Base-by-base conservation (phyloP, 53 echinoderm and acorn worm genomes). In the Echinarachnius parma region DNA sequence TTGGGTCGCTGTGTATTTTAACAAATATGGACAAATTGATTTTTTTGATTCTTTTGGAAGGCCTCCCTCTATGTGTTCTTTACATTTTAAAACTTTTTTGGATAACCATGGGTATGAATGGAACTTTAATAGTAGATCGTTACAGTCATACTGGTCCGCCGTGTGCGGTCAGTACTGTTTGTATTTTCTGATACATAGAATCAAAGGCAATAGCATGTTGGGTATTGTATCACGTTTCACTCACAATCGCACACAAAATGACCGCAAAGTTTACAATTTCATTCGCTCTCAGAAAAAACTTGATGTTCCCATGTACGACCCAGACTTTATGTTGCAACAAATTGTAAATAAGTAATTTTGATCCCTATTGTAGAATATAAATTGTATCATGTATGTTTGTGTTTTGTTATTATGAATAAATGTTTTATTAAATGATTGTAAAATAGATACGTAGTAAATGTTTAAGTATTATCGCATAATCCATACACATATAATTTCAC, bases 151-250 rank as follows among this genome's bases (percentile, higher is more conserved):
- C 22, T 65, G 65, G 65, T 65, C 65, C 5, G 30, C 65, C 4
- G 65, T 65, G 20, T 65, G 45, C 8, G 65, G 65, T 1, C 65
- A 65, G 16, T 65, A 65, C 21, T 45, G 65, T 46, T 28, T 65
- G 30, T 65, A 65, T 65, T 65, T n/a, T 65, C 16, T 65, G n/a
- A 46, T 65, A 15, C 28, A 31, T 27, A 65, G 65, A 8, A 46
- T 65, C 27, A 46, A 13, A 29, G 65, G 65, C 3, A 26, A 65
- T 46, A 65, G 29, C 65, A 65, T 46, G 65, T 14, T 46, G 1
- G 46, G 64, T 46, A 64, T 64, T 27, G 46, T 46, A 4, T 64
- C 64, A 25, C 14, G 16, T 2, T 64, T 64, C n/a, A 25, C 2
- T 16, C 26, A 14, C 11, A 64, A 28, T 46, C 64, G 64, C 3